Base-by-base conservation (phyloP, 2,113 vertebrate species). In the Elephas maximus region DNA sequence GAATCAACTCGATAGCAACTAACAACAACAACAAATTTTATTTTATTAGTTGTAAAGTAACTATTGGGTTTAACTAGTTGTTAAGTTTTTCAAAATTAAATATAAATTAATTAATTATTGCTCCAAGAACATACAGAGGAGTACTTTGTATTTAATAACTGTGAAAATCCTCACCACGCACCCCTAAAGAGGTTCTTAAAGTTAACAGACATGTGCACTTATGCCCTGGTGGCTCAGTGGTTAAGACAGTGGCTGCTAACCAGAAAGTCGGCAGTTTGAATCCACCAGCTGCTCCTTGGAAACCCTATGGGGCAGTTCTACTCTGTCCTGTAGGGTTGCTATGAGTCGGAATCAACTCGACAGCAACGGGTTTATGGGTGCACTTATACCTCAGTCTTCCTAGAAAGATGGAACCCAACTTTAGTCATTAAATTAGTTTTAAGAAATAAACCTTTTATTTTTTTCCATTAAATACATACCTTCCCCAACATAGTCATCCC, bases 401-500 rank as follows among this genome's bases (percentile, higher is more conserved):
- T n/a, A 67, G 71, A 92, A 90, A 94, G 26, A 92, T 30, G 30
- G 62, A 79, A 30, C 18, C 20, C 28, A 76, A 81, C 18, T 57
- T 90, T 11, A 41, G 62, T n/a, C 21, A 78, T 71, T 60, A 57
- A 65, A 6, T 81, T 67, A n/a, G 8, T 48, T 86, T 82, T 44
- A 62, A 81, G 69, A 6, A 28, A 73, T 28, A n/a, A 67, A 11
- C 71, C 28, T 83, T 80, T 69, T 62, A 37, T 57, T n/a, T 77
- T 60, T 57, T 67, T 28, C 57, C 18, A 11, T 4, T 33, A 33
- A 4, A 33, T 37, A 83, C 98, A 97, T 98, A 99, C 99, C 99
- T 98, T 99, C 98, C 51, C 99, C 99, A 5, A 99, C 99, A 14
- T 98, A 96, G 94, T 99, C 99, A 97, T 99, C 99, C 11, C 99